Conservation (phyloP, 2,888 invertebrate species). For the Melinopterus prodromus region DNA sequence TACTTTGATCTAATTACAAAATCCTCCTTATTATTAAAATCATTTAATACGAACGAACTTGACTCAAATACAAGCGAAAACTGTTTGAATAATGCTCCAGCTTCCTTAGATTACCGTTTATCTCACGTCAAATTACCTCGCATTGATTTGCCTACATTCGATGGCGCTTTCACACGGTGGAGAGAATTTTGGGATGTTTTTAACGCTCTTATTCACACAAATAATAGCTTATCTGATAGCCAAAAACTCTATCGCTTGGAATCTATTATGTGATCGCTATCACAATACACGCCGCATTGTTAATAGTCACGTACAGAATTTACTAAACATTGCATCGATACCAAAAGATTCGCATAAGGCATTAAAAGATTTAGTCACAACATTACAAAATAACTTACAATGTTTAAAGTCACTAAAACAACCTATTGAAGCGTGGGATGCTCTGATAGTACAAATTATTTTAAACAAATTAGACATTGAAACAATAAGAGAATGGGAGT, state of each 20-base stretch:
- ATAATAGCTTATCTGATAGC: neutral
- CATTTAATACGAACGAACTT: no score
- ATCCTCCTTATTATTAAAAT: no score
- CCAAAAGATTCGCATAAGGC: neutral
- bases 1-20: no score
- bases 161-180: neutral
- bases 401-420: neutral
- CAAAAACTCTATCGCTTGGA: conserved; percentile 11
- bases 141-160: conserved; percentile 4
- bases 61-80: no score
- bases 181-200: neutral
- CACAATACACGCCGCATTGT: conserved; percentile 7
- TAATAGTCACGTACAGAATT: neutral
- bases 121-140: conserved; percentile 6
- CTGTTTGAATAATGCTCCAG: no score
- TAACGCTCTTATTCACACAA: neutral
- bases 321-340: neutral
- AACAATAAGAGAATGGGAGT: neutral
- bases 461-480: neutral
- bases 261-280: conserved; percentile 14
- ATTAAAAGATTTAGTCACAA: neutral
- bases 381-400: neutral
- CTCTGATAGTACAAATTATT: neutral
- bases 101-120: neutral
- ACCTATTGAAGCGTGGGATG: neutral